Evolutionary conservation across 2,797 vertebrate species (phyloP).

Genomic region (Lepilemur ruficaudatus): DNA sequence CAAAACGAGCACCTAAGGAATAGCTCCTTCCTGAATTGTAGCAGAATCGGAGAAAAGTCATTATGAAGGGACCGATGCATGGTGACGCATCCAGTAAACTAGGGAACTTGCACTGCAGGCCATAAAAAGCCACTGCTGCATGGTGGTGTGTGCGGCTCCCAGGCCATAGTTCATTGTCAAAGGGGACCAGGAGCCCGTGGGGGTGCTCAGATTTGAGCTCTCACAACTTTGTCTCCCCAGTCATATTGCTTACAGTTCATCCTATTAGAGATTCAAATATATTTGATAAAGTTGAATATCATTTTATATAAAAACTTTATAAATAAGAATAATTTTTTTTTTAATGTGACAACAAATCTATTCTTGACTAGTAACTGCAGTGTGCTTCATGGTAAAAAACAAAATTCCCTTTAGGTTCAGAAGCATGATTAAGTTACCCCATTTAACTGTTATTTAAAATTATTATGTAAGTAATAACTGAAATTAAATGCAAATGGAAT

Average conservation of each 20-base stretch:
- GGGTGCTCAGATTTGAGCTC: neutral
- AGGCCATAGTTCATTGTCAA: neutral
- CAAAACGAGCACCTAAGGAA: neutral
- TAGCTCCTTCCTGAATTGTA: neutral
- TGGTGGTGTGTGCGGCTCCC: neutral
- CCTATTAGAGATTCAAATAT: neutral
- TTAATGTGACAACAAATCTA: neutral
- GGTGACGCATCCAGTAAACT: neutral
- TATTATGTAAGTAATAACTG: neutral
- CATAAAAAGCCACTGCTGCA: neutral
- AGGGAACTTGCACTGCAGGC: rapidly evolving
- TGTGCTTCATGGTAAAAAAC: neutral
- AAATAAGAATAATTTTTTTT: neutral
- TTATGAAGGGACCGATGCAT: neutral
- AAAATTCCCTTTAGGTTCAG: neutral
- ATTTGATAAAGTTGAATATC: neutral
- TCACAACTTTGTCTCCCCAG: neutral
- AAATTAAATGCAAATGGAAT: neutral
- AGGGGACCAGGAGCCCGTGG: rapidly evolving
- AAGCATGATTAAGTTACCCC: neutral
- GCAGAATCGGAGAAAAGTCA: neutral
- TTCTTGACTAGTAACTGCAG: neutral
- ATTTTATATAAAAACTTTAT: neutral
- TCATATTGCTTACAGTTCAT: neutral
- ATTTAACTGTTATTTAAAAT: neutral